Evolutionary conservation across 1,140 invertebrate genomes (phyloP).

Genomic region (Stenopsyche tienmushanensis): DNA sequence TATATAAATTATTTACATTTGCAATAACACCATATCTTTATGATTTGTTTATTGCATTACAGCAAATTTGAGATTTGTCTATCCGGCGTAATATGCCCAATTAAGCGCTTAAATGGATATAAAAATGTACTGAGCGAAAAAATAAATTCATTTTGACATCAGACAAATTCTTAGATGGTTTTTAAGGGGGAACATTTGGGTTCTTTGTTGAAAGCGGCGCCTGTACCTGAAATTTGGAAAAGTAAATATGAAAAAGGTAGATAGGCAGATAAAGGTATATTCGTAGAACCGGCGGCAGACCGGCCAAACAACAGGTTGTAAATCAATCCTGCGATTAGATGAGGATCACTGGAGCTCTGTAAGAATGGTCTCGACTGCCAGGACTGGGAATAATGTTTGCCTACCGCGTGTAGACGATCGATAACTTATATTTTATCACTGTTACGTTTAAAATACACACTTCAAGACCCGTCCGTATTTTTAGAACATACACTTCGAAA

Average conservation of each 20-base stretch:
- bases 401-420: conserved; percentile 4
- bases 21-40: no score
- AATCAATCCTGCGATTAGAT: conserved; percentile 37
- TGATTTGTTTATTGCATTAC: no score
- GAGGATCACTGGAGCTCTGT: conserved; percentile 21
- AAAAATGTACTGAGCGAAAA: no score
- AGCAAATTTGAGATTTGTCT: no score
- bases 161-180: no score
- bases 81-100: no score
- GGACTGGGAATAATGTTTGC: conserved; percentile 16
- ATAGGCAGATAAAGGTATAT: conserved; percentile 31
- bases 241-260: conserved; percentile 27
- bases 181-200: no score
- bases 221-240: conserved; percentile 27
- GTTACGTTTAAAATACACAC: neutral
- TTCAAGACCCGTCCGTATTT: neutral
- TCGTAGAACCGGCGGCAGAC: conserved; percentile 17
- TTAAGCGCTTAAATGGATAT: no score
- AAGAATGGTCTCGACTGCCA: conserved; percentile 5
- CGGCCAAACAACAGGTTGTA: conserved; percentile 37
- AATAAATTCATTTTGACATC: no score
- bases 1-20: no score
- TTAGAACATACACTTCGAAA: neutral
- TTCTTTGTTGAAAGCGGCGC: neutral
- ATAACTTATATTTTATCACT: conserved; percentile 1